Conservation (phyloP, 1,140 invertebrate genomes). For the Drosophila guanche region DNA sequence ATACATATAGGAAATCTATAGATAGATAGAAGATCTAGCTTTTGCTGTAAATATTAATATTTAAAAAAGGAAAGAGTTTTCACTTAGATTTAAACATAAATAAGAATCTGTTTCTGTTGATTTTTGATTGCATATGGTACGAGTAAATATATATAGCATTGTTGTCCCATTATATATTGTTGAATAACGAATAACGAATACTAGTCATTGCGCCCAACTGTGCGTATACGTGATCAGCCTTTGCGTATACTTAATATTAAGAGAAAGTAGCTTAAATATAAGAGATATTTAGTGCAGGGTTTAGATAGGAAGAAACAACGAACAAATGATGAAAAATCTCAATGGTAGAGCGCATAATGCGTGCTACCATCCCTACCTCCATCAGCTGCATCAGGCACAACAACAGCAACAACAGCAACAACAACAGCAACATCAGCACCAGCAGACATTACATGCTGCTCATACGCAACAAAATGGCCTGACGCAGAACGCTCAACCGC, state of each 20-base stretch:
- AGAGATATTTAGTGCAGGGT: slow-evolving; percentile 30
- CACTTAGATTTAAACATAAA: slow-evolving; percentile 5
- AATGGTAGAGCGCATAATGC: slow-evolving; percentile 75
- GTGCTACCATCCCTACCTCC: slow-evolving; percentile 74
- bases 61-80: slow-evolving; percentile 2
- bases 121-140: slow-evolving; percentile 35
- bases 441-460: slow-evolving; percentile 36
- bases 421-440: slow-evolving; percentile 48
- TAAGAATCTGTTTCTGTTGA: slow-evolving; percentile 45
- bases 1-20: slow-evolving; percentile 1
- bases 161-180: slow-evolving; percentile 56
- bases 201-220: slow-evolving; percentile 68
- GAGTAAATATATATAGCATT: slow-evolving; percentile 36
- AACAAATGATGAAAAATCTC: slow-evolving; percentile 77
- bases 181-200: slow-evolving; percentile 51
- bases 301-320: slow-evolving; percentile 14
- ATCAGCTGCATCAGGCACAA: slow-evolving; percentile 63
- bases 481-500: slow-evolving; percentile 17
- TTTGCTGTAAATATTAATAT: slow-evolving; percentile 56
- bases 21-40: slow-evolving; percentile 22
- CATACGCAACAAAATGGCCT: too few species aligned
- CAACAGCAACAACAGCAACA: slow-evolving; percentile 47
- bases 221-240: slow-evolving; percentile 64
- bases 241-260: slow-evolving; percentile 68
- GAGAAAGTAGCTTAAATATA: slow-evolving; percentile 11